phyloP scores from a whole-genome alignment of 2,888 invertebrate species.

The Eupithecia subumbrata region DNA sequence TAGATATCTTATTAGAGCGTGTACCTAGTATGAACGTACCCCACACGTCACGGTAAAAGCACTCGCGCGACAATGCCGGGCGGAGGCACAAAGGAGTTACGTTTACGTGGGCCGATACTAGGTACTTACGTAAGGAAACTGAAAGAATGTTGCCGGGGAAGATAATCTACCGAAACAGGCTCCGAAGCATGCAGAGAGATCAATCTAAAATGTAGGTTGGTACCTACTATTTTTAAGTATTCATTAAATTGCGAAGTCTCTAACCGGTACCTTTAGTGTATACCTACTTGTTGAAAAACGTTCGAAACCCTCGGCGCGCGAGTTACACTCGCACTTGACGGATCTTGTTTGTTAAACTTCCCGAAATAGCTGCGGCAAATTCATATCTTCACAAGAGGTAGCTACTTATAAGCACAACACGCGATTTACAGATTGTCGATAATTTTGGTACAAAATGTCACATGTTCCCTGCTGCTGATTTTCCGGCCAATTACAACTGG shows the following conservation, averaged over 20 bases:
- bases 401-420: neutral
- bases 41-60: slow-evolving; percentile 33
- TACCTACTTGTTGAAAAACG: no score
- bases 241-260: no score
- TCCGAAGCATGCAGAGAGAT: no score
- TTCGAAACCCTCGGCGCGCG: no score
- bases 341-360: neutral
- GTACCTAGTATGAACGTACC: slow-evolving; percentile 17
- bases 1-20: neutral
- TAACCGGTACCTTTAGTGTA: no score
- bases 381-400: neutral
- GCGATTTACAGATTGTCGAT: neutral
- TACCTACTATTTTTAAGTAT: no score
- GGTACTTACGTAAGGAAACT: neutral
- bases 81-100: slow-evolving; percentile 31
- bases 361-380: neutral
- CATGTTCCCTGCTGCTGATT: no score
- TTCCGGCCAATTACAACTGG: no score
- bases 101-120: slow-evolving; percentile 18
- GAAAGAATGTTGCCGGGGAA: neutral
- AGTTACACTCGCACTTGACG: no score
- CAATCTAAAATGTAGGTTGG: no score
- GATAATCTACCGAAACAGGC: neutral
- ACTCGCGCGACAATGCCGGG: slow-evolving; percentile 33
- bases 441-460: no score